Evolutionary conservation across 2,797 vertebrate genomes (phyloP), one percentile per base, ranked within the genome.

Genomic region (Trachurus trachurus): DNA sequence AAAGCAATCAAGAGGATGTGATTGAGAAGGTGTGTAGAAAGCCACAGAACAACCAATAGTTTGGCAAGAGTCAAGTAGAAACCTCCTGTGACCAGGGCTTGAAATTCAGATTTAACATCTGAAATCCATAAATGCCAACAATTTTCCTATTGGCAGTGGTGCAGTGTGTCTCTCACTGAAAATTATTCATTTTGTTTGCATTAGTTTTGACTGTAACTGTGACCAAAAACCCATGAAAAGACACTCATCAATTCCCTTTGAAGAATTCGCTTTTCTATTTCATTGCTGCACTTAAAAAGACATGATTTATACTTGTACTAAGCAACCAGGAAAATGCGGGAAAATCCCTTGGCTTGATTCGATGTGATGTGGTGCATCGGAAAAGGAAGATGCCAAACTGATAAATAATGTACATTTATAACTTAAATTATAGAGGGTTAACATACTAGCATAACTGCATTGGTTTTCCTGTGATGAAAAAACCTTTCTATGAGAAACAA

Each of bases 41-140:
- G 37, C 16, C 3, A 54, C 26, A 57, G 31, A 72, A 57, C 9
- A 64, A 37, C 19, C 52, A 61, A 45, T 34, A 59, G 21, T 19
- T 53, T 19, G 16, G n/a, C 58, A 57, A 73, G 29, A 71, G 73
- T 75, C 7, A 61, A 66, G 16, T 16, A 37, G 10, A 75, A 68
- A 64, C 50, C 39, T 68, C 40, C 62, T 2, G 6, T 62, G 44
- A 37, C 42, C n/a, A 11, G 22, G 11, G 9, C 39, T 76, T 71
- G 29, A 75, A 89, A 31, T 13, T 82, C 16, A 52, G 15, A 87
- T 73, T 72, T 37, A 69, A 52, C 64, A 78, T 84, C 62, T 84
- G 69, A 86, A 74, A 80, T 68, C 64, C 62, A 81, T 71, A 77
- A 68, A 65, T 87, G 26, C n/a, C 64, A 10, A 56, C 13, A 53